phyloP scores from a whole-genome alignment of 2,797 vertebrate species.

The Aphelocoma californica region DNA sequence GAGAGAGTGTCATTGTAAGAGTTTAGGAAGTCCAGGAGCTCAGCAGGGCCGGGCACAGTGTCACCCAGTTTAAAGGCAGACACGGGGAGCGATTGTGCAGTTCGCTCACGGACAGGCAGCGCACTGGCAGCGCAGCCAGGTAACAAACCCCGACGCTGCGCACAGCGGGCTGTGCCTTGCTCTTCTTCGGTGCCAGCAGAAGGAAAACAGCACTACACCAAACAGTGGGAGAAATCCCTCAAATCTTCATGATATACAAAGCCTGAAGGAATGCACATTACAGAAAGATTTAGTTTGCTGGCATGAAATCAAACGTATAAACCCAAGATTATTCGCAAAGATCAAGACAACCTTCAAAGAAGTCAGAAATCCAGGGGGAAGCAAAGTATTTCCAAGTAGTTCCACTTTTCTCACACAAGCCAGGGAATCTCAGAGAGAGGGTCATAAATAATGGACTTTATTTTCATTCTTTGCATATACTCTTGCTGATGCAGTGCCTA shows the following conservation, averaged over 20 bases:
- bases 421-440: constrained; percentile 9
- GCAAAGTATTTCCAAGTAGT: constrained; percentile 32
- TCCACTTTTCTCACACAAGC: constrained; percentile 6
- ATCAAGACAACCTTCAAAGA: constrained; percentile 62
- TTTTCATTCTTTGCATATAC: constrained; percentile 40
- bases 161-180: neutral
- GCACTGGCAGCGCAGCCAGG: neutral
- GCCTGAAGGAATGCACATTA: constrained; percentile 16
- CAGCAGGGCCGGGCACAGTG: neutral
- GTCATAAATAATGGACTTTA: constrained; percentile 51
- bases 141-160: neutral
- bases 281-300: constrained; percentile 41
- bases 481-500: neutral
- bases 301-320: constrained; percentile 38
- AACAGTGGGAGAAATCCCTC: neutral
- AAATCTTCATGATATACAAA: neutral
- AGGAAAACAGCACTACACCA: neutral
- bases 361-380: constrained; percentile 46
- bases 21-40: neutral
- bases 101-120: rapidly evolving
- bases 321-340: constrained; percentile 53
- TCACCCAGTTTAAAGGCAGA: neutral
- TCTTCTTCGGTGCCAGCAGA: neutral
- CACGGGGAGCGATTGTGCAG: rapidly evolving
- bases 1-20: neutral